Evolutionary conservation across 2,797 vertebrate genomes (phyloP), one percentile per base, ranked within the genome.

Genomic region (Eleutherodactylus coqui): DNA sequence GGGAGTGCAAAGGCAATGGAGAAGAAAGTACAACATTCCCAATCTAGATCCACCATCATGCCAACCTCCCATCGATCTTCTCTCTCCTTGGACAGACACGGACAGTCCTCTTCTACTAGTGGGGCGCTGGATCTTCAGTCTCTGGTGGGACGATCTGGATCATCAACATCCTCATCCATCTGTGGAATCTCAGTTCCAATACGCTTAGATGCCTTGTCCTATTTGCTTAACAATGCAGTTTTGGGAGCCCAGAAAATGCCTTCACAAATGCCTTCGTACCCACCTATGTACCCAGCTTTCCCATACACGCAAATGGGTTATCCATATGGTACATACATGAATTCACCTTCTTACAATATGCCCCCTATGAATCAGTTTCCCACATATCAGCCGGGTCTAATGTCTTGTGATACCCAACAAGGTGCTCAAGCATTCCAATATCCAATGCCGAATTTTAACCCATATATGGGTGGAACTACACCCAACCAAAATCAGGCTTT

Each of bases 191-290:
- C 91, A 0, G 89, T 94, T 1, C 93, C 93, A 0, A 84, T 94
- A 21, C 92, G 92, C 1, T 88, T 94, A 79, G 92, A 93, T 3
- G 89, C 89, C 24, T 91, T 94, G 10, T 91, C 92, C 34, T 93
- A 91, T 84, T 89, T 94, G 21, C 90, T 94, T 29, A 92, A 92
- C 58, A 91, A 89, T 0, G 92, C 92, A 9, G 81, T 92, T 4
- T 67, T 90, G 29, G 92, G 91, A 11, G 88, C 90, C 5, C 88
- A 88, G 73, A 87, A 6, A 17, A 27, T 89, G 10, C 81, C 91
- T 0, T 80, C 89, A 5, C 51, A 88, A 14, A 27, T 79, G 2
- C 14, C 76, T 41, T 19, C 87, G 43, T 84, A 45, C 0, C 53
- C 72, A 27, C 19, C 47, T 7, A 6, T 89, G 38, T 75, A 70